Base-by-base conservation (phyloP, 1,140 invertebrate species). In the Uloborus diversus region DNA sequence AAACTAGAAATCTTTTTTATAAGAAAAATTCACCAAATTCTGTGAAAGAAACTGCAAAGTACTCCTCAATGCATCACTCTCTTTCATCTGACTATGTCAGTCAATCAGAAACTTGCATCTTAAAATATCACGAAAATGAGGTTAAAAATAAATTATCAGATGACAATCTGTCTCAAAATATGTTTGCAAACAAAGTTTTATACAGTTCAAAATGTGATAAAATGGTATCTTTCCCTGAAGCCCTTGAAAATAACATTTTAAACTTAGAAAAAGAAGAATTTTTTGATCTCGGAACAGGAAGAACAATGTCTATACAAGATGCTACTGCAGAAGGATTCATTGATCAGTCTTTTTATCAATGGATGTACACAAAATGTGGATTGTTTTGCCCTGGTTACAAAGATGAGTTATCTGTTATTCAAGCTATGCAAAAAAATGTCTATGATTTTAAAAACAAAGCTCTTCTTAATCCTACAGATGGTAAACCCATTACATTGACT, bases 391-490 rank as follows among this genome's bases (percentile, higher is more conserved):
- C 95, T 17, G 90, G 90, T 78, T 97, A 93, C 0, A 93, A 92
- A 81, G 90, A 94, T 84, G 88, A 92, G 68, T 87, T 97, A 62
- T 94, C 94, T 9, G 88, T 96, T 59, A 84, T 96, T 71, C 94
- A 97, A 89, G 94, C 94, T 2, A 96, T 97, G 80, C 93, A 95
- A 85, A 90, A 91, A 83, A 94, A 96, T 85, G 89, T 98, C n/a
- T 93, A 92, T 85, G 94, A 96, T 85, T 91, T 94, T 1, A 92
- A 96, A 85, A 91, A 92, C 84, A 91, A 91, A 59, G 87, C 90
- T 82, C 85, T 88, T 87, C 81, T 86, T 64, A 86, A 89, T 84
- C 86, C 88, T 47, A 17, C 28, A 30, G 83, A 86, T 88, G 92
- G 92, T 27, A 91, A 91, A 82, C 90, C 88, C 28, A 92, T 95